phyloP scores from a whole-genome alignment of 2,113 vertebrate genomes.

The Charadrius vociferus region DNA sequence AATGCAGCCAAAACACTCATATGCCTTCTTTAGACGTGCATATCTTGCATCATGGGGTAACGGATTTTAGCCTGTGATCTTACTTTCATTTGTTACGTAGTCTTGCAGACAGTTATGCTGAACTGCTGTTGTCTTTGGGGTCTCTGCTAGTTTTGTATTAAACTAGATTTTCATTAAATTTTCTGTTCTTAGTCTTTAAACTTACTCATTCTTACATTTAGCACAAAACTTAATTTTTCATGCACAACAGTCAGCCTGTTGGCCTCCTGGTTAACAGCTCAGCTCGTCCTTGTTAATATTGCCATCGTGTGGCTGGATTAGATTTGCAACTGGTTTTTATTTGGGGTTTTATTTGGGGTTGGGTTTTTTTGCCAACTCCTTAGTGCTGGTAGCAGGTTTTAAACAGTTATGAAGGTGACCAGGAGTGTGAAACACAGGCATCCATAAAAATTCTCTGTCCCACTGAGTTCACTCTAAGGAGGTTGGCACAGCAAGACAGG shows the following conservation, averaged over 20 bases:
- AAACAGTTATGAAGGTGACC: neutral
- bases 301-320: slow-evolving; percentile 54
- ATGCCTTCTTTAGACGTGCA: neutral
- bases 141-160: neutral
- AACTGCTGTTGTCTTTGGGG: neutral
- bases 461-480: neutral
- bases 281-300: neutral
- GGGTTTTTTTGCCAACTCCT: accelerated
- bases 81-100: neutral
- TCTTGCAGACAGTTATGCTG: neutral
- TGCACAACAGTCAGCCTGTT: neutral
- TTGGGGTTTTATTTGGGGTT: neutral
- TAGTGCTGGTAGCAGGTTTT: neutral
- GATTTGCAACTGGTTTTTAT: neutral
- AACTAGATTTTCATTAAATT: neutral
- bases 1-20: neutral
- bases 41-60: neutral
- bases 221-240: neutral
- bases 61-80: neutral
- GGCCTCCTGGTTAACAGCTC: neutral
- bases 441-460: neutral
- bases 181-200: neutral
- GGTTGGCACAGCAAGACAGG: neutral
- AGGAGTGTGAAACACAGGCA: neutral
- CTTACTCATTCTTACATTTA: neutral